phyloP scores from a whole-genome alignment of 2,888 invertebrate genomes.

The Sisyra terminalis region DNA sequence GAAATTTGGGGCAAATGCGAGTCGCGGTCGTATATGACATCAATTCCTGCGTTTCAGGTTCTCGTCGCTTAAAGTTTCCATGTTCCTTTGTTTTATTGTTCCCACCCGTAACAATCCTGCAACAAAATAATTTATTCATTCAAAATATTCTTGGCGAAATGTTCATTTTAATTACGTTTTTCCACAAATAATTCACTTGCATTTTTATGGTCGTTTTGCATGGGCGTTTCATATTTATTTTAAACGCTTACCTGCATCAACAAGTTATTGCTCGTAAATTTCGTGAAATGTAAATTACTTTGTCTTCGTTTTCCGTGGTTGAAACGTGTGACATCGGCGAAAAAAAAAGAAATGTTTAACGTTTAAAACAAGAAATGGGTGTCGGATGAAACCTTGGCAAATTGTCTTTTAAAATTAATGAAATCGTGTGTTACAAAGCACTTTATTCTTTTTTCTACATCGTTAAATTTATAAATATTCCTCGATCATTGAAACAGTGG shows the following conservation, averaged over 20 bases:
- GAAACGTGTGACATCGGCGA: too few relatives aligned
- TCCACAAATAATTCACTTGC: not conserved
- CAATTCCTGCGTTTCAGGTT: conserved; percentile 17
- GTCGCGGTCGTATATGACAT: conserved; percentile 19
- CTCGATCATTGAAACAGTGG: too few relatives aligned
- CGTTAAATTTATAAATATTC: too few relatives aligned
- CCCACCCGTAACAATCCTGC: conserved; percentile 11
- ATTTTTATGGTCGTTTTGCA: not conserved
- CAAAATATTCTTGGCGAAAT: not conserved
- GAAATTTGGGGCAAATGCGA: conserved; percentile 30
- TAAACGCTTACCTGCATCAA: conserved; percentile 1
- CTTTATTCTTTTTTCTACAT: too few relatives aligned
- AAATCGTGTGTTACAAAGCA: not conserved
- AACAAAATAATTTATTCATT: conserved; percentile 5
- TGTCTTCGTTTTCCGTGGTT: too few relatives aligned
- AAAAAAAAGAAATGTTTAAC: not conserved
- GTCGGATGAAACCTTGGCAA: not conserved
- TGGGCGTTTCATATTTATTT: not conserved
- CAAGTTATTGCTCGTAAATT: not conserved
- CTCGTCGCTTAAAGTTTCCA: conserved; percentile 9
- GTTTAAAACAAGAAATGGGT: not conserved
- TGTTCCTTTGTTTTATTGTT: conserved; percentile 16
- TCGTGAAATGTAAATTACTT: not conserved
- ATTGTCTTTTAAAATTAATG: not conserved
- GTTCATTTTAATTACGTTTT: conserved; percentile 1